These are phyloP conservation scores for Tridacna gigas DNA, from an alignment of 2,888 invertebrate species.

Conservation along the genomic window DNA sequence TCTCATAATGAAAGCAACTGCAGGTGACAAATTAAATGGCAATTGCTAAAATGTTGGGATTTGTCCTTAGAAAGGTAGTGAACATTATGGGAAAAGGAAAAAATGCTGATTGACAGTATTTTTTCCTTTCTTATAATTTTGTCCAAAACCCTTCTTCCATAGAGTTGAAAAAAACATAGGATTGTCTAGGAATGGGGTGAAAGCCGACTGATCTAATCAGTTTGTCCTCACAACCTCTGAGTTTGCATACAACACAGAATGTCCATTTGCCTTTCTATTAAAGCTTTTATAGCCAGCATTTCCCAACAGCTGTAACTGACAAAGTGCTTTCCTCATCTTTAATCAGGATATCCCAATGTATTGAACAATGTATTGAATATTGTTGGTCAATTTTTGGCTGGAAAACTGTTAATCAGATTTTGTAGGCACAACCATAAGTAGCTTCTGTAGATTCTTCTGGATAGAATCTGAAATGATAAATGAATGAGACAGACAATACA, in stretches of 20 bases:
- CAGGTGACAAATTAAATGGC: neutral
- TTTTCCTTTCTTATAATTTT: too few relatives aligned
- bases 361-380: neutral
- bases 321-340: neutral
- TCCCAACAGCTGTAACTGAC: neutral
- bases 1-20: neutral
- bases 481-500: neutral
- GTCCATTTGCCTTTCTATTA: neutral
- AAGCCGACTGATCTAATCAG: neutral
- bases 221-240: neutral
- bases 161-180: too few relatives aligned
- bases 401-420: constrained; percentile 6
- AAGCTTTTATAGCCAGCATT: too few relatives aligned
- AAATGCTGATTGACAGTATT: too few relatives aligned
- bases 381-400: neutral
- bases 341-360: neutral
- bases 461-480: constrained; percentile 17
- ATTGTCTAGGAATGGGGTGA: too few relatives aligned
- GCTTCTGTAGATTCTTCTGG: constrained; percentile 3
- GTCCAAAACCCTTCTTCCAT: too few relatives aligned
- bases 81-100: too few relatives aligned
- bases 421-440: constrained; percentile 20
- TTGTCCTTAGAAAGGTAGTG: too few relatives aligned
- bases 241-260: neutral
- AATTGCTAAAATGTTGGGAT: neutral